phyloP scores from a whole-genome alignment of 1,140 invertebrate species.

The Halesus radiatus region DNA sequence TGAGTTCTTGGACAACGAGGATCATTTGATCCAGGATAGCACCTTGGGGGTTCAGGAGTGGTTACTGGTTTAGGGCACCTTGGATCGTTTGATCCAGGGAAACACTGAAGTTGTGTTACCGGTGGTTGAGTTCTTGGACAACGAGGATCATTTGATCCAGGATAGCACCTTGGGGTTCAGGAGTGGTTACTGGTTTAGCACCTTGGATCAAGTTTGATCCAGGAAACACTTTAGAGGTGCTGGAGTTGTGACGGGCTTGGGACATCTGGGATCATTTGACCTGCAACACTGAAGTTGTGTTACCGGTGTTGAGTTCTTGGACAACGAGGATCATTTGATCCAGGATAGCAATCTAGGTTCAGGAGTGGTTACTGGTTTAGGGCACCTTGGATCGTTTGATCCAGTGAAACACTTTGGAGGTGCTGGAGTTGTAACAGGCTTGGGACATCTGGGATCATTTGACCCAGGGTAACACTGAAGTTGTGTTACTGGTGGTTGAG shows the following conservation, averaged over 20 bases:
- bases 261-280: slow-evolving; percentile 64
- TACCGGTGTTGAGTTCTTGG: slow-evolving; percentile 58
- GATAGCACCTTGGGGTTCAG: slow-evolving; percentile 60
- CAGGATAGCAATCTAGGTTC: slow-evolving; percentile 57
- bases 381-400: slow-evolving; percentile 57
- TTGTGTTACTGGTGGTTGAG: too few relatives aligned
- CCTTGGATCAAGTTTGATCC: too few relatives aligned
- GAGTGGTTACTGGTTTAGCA: too few relatives aligned
- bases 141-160: slow-evolving; percentile 58
- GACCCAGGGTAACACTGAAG: too few relatives aligned
- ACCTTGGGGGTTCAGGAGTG: too few relatives aligned
- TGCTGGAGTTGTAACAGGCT: background rate
- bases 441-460: too few relatives aligned
- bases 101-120: slow-evolving; percentile 56
- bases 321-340: slow-evolving; percentile 63
- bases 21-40: slow-evolving; percentile 62
- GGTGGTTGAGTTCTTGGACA: slow-evolving; percentile 58
- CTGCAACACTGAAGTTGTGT: slow-evolving; percentile 58
- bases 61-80: too few relatives aligned
- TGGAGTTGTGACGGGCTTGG: slow-evolving; percentile 56
- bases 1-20: slow-evolving; percentile 60
- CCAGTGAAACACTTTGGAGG: slow-evolving; percentile 60
- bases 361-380: slow-evolving; percentile 52
- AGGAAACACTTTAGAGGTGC: slow-evolving; percentile 54
- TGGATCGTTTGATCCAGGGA: too few relatives aligned